Percentiles rank a stretch among this genome's conserved stretches.
phyloP scores from a whole-genome alignment of 2,888 invertebrate species.

The Pollenia angustigena region DNA sequence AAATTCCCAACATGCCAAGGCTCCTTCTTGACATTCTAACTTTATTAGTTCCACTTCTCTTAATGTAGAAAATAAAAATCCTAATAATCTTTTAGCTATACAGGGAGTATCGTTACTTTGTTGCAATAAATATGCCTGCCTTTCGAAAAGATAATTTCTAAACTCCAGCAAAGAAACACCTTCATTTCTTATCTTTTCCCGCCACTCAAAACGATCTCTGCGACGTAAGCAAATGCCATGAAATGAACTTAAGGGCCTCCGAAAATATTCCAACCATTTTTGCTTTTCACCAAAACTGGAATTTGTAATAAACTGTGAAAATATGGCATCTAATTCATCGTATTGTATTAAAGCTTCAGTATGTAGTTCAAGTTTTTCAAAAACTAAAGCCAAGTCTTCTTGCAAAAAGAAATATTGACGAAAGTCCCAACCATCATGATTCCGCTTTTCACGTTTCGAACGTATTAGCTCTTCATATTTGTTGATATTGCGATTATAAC shows the following conservation, averaged over 20 bases:
- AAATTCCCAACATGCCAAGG: conserved; percentile 96
- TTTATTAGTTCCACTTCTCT: conserved; percentile 93
- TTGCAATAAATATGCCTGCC: conserved; percentile 93
- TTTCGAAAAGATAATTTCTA: conserved; percentile 95
- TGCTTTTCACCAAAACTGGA: conserved; percentile 95
- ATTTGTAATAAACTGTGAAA: conserved; percentile 97
- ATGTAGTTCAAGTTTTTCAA: conserved; percentile 96
- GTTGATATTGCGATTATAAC: conserved; percentile 93
- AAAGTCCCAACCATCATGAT: conserved; percentile 96
- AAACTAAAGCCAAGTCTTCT: conserved; percentile 97
- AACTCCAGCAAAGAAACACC: conserved; percentile 92
- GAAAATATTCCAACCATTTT: conserved; percentile 93
- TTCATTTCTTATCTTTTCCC: conserved; percentile 80
- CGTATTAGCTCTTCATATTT: conserved; percentile 96
- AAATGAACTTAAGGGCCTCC: conserved; percentile 92
- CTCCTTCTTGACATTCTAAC: conserved; percentile 91
- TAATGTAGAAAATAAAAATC: conserved; percentile 95
- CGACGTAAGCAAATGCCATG: conserved; percentile 90
- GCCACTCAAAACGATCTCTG: conserved; percentile 86
- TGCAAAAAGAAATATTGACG: conserved; percentile 96
- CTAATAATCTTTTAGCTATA: conserved; percentile 94
- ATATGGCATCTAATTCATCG: conserved; percentile 97
- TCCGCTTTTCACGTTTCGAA: conserved; percentile 94
- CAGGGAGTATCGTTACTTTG: conserved; percentile 84
- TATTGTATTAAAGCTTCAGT: conserved; percentile 98